Base-by-base conservation (phyloP, 2,113 vertebrate species). In the Chaetodon auriga region DNA sequence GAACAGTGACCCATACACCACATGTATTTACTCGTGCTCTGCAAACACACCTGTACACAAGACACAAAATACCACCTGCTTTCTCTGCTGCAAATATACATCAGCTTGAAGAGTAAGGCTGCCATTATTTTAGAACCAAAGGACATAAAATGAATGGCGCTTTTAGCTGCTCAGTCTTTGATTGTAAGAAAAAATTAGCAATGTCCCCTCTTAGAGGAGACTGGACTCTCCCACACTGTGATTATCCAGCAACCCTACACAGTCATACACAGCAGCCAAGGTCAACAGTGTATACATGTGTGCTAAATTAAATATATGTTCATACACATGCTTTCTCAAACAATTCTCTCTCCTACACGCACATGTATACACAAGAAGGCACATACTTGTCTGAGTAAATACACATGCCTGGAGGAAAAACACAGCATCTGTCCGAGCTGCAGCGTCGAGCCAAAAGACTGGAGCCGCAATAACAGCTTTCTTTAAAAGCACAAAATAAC, bases 401-500 rank as follows among this genome's bases (percentile, higher is more conserved):
- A 68, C 57, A 83, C 71, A 80, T 6, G 57, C 38, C 68, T 81
- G 68, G 75, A 68, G 57, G 43, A 64, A 57, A 57, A 81, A 85
- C 71, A 76, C 64, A 64, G 25, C 53, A 78, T 85, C 80, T 62
- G 68, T 54, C 58, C 0, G 21, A 71, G 65, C 16, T 43, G 7
- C 68, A 79, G 57, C 10, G 0, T 45, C 0, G 55, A 75, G 78
- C 76, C 81, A 93, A 91, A 88, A 88, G 58, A 86, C 65, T 77
- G 69, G 55, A 71, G 61, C 71, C 38, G 55, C 18, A 35, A 53
- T 62, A 21, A 48, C n/a, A 53, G 43, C 58, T n/a, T 60, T 65
- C 72, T 87, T 84, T 78, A 76, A 85, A 85, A 72, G 57, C 48
- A 54, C 53, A 46, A 45, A 87, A 76, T 58, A 92, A 83, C 58